Percentiles rank a stretch among this genome's conserved stretches.
phyloP scores from a whole-genome alignment of 2,888 invertebrate genomes.

The Ornithoptera priamus region DNA sequence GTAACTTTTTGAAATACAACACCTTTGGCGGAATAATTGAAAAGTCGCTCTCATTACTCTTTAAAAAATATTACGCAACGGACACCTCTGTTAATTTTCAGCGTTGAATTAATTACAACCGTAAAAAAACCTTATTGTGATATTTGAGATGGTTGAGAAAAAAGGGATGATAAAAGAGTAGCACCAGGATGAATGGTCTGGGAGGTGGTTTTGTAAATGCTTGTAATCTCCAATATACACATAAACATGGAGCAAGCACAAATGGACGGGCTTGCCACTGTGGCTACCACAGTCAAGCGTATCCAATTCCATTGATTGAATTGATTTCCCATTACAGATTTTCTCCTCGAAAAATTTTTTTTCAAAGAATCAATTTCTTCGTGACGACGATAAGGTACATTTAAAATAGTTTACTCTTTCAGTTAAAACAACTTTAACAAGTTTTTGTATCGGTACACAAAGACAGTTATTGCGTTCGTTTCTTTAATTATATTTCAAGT shows the following conservation, averaged over 20 bases:
- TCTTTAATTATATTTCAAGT: constrained; percentile 25
- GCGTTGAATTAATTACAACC: constrained; percentile 68
- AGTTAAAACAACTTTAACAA: constrained; percentile 27
- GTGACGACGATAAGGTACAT: constrained; percentile 58
- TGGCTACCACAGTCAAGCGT: constrained; percentile 57
- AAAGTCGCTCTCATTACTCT: constrained; percentile 58
- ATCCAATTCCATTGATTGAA: constrained; percentile 68
- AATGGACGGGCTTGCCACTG: constrained; percentile 44
- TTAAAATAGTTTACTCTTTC: constrained; percentile 40
- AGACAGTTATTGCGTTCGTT: constrained; percentile 23
- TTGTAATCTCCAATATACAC: constrained; percentile 12
- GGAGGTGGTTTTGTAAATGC: constrained; percentile 11
- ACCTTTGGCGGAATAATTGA: constrained; percentile 50
- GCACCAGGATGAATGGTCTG: constrained; percentile 25
- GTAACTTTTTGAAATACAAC: constrained; percentile 48
- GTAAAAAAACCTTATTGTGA: constrained; percentile 62
- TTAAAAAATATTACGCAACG: constrained; percentile 53
- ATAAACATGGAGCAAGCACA: constrained; percentile 14
- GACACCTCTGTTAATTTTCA: constrained; percentile 66
- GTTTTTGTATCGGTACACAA: constrained; percentile 26
- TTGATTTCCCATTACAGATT: constrained; percentile 69
- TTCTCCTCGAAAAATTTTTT: constrained; percentile 40
- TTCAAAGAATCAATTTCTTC: constrained; percentile 57
- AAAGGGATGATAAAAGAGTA: constrained; percentile 43
- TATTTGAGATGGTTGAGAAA: constrained; percentile 72